Evolutionary conservation across 2,797 vertebrate species (phyloP).

Genomic region (Cuculus canorus): DNA sequence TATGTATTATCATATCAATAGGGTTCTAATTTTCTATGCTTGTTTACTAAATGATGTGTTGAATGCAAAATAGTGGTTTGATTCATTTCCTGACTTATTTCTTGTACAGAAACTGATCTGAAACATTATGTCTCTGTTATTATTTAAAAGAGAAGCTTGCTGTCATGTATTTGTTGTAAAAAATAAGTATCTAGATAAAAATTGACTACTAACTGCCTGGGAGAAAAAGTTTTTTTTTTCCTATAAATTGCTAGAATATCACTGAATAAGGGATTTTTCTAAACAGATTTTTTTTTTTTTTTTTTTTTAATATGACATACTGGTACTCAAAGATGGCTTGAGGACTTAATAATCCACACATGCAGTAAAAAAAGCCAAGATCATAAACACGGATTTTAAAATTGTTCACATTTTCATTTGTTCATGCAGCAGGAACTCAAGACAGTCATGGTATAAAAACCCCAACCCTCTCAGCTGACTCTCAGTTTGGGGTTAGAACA

Average conservation of each 20-base stretch:
- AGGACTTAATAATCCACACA: neutral
- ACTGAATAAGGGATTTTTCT: neutral
- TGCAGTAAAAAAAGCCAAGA: neutral
- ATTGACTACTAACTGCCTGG: neutral
- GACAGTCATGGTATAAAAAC: neutral
- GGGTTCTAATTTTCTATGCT: conserved; percentile 44
- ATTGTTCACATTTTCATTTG: neutral
- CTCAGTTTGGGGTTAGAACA: neutral
- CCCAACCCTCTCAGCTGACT: neutral
- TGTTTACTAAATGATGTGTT: conserved; percentile 47
- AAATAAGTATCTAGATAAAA: neutral
- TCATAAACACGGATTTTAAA: neutral
- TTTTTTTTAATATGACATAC: neutral
- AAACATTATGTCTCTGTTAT: neutral
- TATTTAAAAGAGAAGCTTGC: neutral
- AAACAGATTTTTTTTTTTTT: neutral
- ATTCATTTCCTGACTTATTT: conserved; percentile 27
- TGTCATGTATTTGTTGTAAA: neutral
- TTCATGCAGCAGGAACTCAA: neutral
- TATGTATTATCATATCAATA: conserved; percentile 22
- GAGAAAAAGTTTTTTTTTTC: neutral
- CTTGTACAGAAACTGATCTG: conserved; percentile 8
- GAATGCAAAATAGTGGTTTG: conserved; percentile 21
- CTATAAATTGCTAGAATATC: neutral
- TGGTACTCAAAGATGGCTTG: neutral